A percentile compares a stretch with the other conserved stretches of the same genome.
phyloP scores from a whole-genome alignment of 2,888 invertebrate genomes.

The Drosophila rubida region DNA sequence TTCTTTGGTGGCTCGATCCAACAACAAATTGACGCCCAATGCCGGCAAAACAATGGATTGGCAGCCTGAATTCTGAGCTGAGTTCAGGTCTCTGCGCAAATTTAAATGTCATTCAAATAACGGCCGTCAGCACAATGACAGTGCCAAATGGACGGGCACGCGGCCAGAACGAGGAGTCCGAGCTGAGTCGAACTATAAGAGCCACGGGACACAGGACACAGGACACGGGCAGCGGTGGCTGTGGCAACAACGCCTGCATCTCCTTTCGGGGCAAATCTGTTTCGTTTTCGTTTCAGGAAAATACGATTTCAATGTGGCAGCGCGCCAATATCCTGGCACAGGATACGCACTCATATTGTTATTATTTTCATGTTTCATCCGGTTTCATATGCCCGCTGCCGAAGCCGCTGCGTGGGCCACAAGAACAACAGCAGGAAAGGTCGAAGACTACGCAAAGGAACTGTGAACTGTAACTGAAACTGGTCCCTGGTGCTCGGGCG shows the following conservation, averaged over 20 bases:
- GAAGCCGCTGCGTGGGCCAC: conserved; percentile 34
- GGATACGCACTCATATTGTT: conserved; percentile 71
- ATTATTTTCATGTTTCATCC: conserved; percentile 75
- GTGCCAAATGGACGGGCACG: conserved; percentile 67
- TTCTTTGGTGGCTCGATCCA: conserved; percentile 23
- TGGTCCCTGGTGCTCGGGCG: conserved; percentile 50
- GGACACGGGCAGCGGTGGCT: conserved; percentile 8
- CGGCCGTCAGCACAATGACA: conserved; percentile 71
- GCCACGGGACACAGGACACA: conserved; percentile 43
- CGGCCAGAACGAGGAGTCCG: conserved; percentile 42
- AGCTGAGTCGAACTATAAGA: conserved; percentile 37
- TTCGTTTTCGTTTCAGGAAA: conserved; percentile 41
- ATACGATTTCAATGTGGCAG: conserved; percentile 57
- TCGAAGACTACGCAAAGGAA: conserved; percentile 13
- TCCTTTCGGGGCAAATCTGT: conserved; percentile 65
- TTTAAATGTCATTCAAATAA: conserved; percentile 77
- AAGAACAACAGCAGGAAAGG: conserved; percentile 44
- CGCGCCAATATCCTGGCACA: conserved; percentile 77
- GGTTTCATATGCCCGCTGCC: conserved; percentile 55
- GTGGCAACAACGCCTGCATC: conserved; percentile 68
- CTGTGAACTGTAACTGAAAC: conserved; percentile 33
- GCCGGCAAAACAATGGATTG: conserved; percentile 50
- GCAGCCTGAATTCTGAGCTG: conserved; percentile 33
- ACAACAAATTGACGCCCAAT: conserved; percentile 53
- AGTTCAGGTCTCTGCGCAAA: conserved; percentile 51